Base-by-base conservation (phyloP, 2,113 vertebrate species). In the Aythya baeri region DNA sequence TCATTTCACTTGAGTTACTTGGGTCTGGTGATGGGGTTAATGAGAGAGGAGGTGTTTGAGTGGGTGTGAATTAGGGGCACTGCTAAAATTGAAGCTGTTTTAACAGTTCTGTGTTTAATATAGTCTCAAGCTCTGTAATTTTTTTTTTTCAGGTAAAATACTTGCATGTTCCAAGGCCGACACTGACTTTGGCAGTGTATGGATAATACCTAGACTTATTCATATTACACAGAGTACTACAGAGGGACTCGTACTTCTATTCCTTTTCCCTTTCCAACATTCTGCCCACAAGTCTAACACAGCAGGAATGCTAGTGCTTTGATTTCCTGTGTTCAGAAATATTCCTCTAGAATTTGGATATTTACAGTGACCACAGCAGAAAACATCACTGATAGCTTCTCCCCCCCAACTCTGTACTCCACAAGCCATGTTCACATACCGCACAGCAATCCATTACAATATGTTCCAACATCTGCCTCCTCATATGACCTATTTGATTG, bases 381-480 rank as follows among this genome's bases (percentile, higher is more conserved):
- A 94, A 95, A 73, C 54, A 84, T 29, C 8, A 14, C 72, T 55
- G 93, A 93, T 80, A 76, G 26, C 77, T 96, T 94, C 91, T 96
- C 83, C 76, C 58, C 15, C 66, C 68, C 78, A 78, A 17, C 88
- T 81, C 96, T 86, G 96, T 91, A 92, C 96, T 92, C 96, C 93
- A 79, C 80, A 79, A 97, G 97, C 97, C 96, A 96, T 97, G 98
- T 96, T 98, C 96, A 91, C 96, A 97, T 97, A 97, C 96, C 66
- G 92, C 95, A 97, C 85, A 96, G 96, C 98, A 98, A 98, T 98
- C 98, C 97, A 93, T 98, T 97, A 98, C 98, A 99, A 98, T 99
- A 99, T 99, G 99, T 97, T 99, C 97, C 93, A 99, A 99, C 99
- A 99, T 99, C 99, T 99, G 99, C 98, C 98, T 98, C 98, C 97